Evolutionary conservation across 2,888 invertebrate species (phyloP), one percentile per base, ranked within the genome.

Genomic region (Rotaria macrura): DNA sequence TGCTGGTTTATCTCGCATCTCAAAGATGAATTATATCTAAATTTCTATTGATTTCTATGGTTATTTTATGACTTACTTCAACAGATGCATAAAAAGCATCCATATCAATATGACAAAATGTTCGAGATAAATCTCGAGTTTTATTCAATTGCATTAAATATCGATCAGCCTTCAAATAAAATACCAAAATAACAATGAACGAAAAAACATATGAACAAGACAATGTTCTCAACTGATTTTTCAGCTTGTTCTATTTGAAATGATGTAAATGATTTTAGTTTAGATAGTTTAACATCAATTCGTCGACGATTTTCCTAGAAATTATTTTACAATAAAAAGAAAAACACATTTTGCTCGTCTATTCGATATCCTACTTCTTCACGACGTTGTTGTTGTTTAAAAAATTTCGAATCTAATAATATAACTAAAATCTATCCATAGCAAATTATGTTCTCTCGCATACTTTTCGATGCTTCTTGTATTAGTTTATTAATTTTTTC

Each of bases 21-120:
- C 23, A 79, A 25, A 43, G 1, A 38, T 14, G 17, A 40, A n/a
- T n/a, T n/a, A n/a, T 7, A 38, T 38, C 17, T 40, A 3, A 86
- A 34, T 29, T 17, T 1, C 5, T 7, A 7, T 34, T n/a, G 17
- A 14, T 91, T 87, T 72, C 12, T 38, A 40, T 25, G 91, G 92
- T 92, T 17, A 17, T 65, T 29, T 34, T 65, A 43, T 9, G 1
- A 43, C 12, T 43, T 43, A 79, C 43, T 89, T 93, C 93, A 3
- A 93, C 93, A 43, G 93, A 92, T 40, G 93, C 93, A 89, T 91
- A 93, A 88, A 93, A 93, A 2, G 92, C 92, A 89, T 93, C 93
- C 93, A 93, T 93, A 88, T 93, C 93, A 74, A 93, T 89, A 88
- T 93, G 93, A 10, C 93, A 92, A 84, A 92, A 91, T 9, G 90